Base-by-base conservation (phyloP, 2,113 vertebrate genomes). In the Dasyprocta punctata region DNA sequence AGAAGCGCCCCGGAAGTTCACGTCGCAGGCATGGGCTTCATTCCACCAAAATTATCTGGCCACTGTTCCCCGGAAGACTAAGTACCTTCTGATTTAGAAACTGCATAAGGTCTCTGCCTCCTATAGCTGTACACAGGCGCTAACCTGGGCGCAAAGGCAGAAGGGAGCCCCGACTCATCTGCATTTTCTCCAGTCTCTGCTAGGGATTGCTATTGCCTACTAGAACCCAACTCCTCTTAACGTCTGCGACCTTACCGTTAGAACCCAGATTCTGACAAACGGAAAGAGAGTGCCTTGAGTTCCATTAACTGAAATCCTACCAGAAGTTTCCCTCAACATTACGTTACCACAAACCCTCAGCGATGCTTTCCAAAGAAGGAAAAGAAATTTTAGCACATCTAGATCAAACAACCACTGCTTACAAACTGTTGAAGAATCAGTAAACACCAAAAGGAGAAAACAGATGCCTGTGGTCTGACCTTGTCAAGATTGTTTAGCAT, bases 1-100 rank as follows among this genome's bases (percentile, higher is more conserved):
- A 41, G 8, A 80, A 36, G 12, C 26, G 3, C 24, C 19, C 49
- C 83, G 67, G 67, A 81, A 71, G 52, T 58, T 5, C 2, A 14
- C 19, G 6, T 2, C 8, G 4, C 10, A 0, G 60, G 4, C 16
- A 0, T 0, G 71, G 11, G 58, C 83, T 92, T 36, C 5, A 19
- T 80, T 71, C 78, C 94, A 97, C 94, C 73, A 0, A 17, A 1
- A 12, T 8, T 0, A 1, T 13, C 1, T 0, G 75, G 8, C 75
- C 81, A 86, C 38, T 30, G 0, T 85, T 63, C 87, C 92, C 97
- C 88, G 65, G 7, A 49, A 82, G 58, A 28, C 95, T 30, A 13
- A 3, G 56, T 30, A 56, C 61, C 36, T 3, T 33, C 8, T 4
- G 0, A 13, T 36, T 49, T 91, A 65, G 91, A 60, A 89, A 9